Percentiles rank a stretch among this genome's conserved stretches.
phyloP scores from a whole-genome alignment of 2,888 invertebrate genomes.

The Parnassius apollo region DNA sequence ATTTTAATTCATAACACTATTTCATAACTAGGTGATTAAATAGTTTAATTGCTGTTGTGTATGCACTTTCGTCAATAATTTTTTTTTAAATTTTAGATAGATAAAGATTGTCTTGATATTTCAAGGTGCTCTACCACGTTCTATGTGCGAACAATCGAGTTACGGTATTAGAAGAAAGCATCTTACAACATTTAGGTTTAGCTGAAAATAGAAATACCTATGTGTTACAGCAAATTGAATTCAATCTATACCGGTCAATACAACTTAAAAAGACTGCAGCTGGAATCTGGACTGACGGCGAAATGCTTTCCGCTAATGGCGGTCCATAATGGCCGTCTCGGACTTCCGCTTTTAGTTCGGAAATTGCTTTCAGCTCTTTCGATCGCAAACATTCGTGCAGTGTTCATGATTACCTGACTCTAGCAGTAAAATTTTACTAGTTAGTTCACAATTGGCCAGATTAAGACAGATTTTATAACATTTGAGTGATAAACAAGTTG shows the following conservation, averaged over 20 bases:
- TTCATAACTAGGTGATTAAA: no score
- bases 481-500: background rate
- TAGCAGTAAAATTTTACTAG: background rate
- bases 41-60: no score
- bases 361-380: slow-evolving; percentile 21
- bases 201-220: background rate
- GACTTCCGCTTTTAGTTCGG: slow-evolving; percentile 14
- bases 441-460: no score
- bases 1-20: no score
- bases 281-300: background rate
- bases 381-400: slow-evolving; percentile 9
- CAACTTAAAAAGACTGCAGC: background rate
- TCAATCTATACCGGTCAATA: background rate
- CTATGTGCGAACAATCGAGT: no score
- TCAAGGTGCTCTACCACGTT: no score
- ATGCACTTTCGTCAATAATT: no score
- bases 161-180: no score
- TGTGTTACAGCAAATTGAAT: background rate
- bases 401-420: background rate
- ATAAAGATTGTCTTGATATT: no score
- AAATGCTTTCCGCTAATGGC: slow-evolving; percentile 14
- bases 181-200: no score
- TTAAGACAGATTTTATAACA: background rate
- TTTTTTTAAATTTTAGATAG: no score
- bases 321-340: slow-evolving; percentile 8